Base-by-base conservation (phyloP, 2,113 vertebrate genomes). In the Piliocolobus tephrosceles region DNA sequence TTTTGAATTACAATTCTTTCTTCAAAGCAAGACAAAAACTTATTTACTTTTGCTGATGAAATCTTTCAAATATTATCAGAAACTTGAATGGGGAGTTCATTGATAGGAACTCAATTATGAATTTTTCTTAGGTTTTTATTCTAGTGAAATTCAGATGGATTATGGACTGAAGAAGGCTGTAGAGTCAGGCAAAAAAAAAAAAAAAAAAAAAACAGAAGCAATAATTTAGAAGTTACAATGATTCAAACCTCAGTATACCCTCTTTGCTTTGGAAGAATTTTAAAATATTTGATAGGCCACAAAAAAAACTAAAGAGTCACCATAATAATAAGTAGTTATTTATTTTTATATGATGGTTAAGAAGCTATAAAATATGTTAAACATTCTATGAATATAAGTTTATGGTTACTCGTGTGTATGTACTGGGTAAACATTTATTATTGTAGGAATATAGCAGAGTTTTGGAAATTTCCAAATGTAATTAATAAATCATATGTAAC, bases 41-140 rank as follows among this genome's bases (percentile, higher is more conserved):
- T 93, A 57, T 20, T 32, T 16, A 61, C 55, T 88, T 64, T 40
- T 55, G 27, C 11, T 90, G 30, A 68, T 47, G 12, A 79, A 84
- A 11, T 2, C 6, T 88, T 88, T 38, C 22, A 96, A 90, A 85
- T 89, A 76, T 35, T 94, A 50, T 20, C 20, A 92, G 58, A 79
- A 90, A 73, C 12, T 45, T 90, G n/a, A 73, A 45, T 93, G 16
- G 25, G 17, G 22, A 25, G 5, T 4, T 83, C 23, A 43, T 18
- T 81, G 43, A 50, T 18, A 73, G 30, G 9, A 95, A 68, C 6
- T 52, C 10, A 14, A 32, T 58, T 66, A 73, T 16, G 7, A 83
- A 17, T 85, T 91, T 94, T 96, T 93, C 76, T 90, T 11, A 52
- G 23, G 88, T 64, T 94, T 14, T 58, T 90, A 32, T 64, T 95